phyloP scores from a whole-genome alignment of 2,113 vertebrate genomes.

The Thalassarche chlororhynchos region DNA sequence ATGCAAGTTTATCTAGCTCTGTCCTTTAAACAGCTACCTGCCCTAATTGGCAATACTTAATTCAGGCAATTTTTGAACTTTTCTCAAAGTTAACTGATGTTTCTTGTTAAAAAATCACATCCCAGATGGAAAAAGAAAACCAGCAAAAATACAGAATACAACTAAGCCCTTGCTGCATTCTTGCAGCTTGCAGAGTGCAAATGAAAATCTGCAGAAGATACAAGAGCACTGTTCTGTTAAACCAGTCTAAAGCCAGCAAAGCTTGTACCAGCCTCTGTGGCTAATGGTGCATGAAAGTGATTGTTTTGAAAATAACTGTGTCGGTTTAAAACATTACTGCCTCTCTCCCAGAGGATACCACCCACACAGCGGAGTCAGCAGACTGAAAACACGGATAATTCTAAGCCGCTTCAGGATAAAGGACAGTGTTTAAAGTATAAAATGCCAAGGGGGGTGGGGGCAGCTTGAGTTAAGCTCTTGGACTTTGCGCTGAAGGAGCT shows the following conservation, averaged over 20 bases:
- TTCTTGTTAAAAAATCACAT: background rate
- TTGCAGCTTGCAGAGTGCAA: background rate
- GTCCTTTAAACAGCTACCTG: background rate
- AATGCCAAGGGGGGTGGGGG: background rate
- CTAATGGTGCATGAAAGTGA: background rate
- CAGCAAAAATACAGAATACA: background rate
- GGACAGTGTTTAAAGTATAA: background rate
- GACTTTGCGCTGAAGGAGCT: background rate
- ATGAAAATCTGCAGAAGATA: background rate
- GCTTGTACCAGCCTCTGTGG: background rate
- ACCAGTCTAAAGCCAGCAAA: background rate
- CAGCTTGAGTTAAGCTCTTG: background rate
- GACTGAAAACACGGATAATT: background rate
- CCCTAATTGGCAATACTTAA: background rate
- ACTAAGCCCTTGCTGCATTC: background rate
- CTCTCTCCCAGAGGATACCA: constrained; percentile 14
- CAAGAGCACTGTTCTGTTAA: background rate
- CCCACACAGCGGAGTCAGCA: constrained; percentile 14
- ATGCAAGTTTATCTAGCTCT: background rate
- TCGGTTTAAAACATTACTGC: background rate
- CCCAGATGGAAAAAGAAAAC: background rate
- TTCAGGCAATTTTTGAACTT: background rate
- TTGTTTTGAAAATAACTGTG: constrained; percentile 21
- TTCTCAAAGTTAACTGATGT: background rate
- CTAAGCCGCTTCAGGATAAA: constrained; percentile 7